A percentile compares a stretch with the other conserved stretches of the same genome.
Conservation (phyloP, 1,140 invertebrate genomes). For the Papilio aristodemus region DNA sequence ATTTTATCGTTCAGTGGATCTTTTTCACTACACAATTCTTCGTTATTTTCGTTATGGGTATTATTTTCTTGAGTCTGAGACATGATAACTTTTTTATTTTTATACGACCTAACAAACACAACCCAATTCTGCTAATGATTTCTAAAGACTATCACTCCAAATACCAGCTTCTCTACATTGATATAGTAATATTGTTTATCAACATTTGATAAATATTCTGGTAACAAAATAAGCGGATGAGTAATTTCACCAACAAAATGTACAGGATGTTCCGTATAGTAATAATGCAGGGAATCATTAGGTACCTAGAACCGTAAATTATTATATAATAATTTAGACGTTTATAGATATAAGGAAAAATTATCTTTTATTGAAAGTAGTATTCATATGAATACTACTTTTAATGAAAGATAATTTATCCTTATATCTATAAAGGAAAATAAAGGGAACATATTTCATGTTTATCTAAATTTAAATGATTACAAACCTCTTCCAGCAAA, state of each 20-base stretch:
- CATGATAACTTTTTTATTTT: constrained; percentile 4
- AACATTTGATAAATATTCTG: constrained; percentile 21
- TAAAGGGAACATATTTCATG: too few species aligned
- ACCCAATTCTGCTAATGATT: neutral
- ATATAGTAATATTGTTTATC: constrained; percentile 20
- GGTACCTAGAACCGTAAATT: too few species aligned
- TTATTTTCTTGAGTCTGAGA: neutral
- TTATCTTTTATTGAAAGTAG: too few species aligned
- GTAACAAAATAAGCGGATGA: neutral
- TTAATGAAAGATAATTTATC: too few species aligned
- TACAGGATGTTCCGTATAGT: too few species aligned
- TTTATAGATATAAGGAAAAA: too few species aligned
- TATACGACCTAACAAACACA: neutral
- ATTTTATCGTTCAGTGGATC: constrained; percentile 54
- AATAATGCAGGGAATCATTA: too few species aligned
- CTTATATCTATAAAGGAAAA: too few species aligned
- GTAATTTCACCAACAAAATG: neutral
- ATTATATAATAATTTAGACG: too few species aligned
- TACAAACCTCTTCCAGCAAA: too few species aligned
- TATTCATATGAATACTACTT: too few species aligned
- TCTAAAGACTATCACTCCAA: constrained; percentile 2
- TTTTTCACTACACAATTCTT: constrained; percentile 50
- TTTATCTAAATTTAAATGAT: too few species aligned
- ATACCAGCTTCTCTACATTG: neutral
- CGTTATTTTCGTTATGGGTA: constrained; percentile 35